A percentile compares a stretch with the other conserved stretches of the same genome.
phyloP scores from a whole-genome alignment of 2,888 invertebrate species.

The Watsonalla cultraria region DNA sequence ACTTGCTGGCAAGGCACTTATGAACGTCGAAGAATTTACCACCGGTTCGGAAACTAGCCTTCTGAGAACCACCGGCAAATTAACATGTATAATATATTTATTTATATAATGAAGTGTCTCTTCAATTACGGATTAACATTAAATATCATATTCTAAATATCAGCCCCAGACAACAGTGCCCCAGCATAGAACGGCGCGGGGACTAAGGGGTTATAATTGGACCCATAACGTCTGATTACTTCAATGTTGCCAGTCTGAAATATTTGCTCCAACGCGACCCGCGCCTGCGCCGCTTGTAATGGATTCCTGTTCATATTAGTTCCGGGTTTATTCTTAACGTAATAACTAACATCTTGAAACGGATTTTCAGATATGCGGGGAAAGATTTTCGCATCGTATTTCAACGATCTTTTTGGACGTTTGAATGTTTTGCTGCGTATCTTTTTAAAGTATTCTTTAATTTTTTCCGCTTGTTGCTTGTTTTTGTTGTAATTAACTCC shows the following conservation, averaged over 20 bases:
- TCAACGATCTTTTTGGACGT: slow-evolving; percentile 23
- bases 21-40: no score
- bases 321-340: slow-evolving; percentile 45
- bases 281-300: slow-evolving; percentile 32
- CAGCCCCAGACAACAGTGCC: slow-evolving; percentile 15
- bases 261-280: slow-evolving; percentile 34
- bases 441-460: slow-evolving; percentile 28
- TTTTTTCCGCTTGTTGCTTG: slow-evolving; percentile 18
- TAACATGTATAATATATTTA: no score
- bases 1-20: no score
- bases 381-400: slow-evolving; percentile 26
- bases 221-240: slow-evolving; percentile 41
- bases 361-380: slow-evolving; percentile 37
- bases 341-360: slow-evolving; percentile 48
- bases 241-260: slow-evolving; percentile 47
- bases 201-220: slow-evolving; percentile 48
- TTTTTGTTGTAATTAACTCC: slow-evolving; percentile 24
- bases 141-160: slow-evolving; percentile 14
- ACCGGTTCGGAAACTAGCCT: no score
- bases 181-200: slow-evolving; percentile 29
- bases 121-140: no score
- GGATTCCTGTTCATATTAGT: slow-evolving; percentile 28
- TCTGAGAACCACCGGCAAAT: no score
- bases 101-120: no score
- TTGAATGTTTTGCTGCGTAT: slow-evolving; percentile 15